Evolutionary conservation across 2,113 vertebrate genomes (phyloP).

Genomic region (Panthera leo): DNA sequence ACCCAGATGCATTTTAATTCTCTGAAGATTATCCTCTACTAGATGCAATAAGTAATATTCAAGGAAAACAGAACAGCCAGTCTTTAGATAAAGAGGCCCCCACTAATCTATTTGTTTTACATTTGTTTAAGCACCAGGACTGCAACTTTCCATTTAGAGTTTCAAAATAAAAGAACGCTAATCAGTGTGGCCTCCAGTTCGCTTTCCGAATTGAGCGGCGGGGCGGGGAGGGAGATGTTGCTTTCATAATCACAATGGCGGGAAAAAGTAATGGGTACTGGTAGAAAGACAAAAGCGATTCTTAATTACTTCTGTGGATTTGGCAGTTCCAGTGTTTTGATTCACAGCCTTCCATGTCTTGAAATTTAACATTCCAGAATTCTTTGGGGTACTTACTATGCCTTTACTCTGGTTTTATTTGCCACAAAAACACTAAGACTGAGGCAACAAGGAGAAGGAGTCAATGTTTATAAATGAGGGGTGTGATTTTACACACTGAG

Average conservation of each 20-base stretch:
- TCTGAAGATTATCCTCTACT: background rate
- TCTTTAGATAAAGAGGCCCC: background rate
- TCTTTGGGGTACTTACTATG: background rate
- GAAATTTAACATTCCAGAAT: background rate
- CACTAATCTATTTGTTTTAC: background rate
- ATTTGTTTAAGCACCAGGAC: background rate
- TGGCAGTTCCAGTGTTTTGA: background rate
- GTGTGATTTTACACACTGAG: background rate
- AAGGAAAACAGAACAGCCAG: background rate
- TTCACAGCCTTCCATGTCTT: background rate
- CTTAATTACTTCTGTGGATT: background rate
- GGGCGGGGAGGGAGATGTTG: background rate
- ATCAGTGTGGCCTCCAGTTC: background rate
- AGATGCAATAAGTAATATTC: background rate
- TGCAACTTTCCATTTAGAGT: background rate
- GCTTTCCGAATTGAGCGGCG: background rate
- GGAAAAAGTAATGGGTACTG: background rate
- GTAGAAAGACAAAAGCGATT: background rate
- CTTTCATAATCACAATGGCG: background rate
- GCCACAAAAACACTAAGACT: background rate
- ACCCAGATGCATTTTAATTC: conserved; percentile 21
- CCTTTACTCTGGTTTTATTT: background rate
- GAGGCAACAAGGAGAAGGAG: background rate
- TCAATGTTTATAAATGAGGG: background rate
- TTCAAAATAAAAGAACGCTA: background rate